These are phyloP conservation scores for Listrodromus nycthemerus DNA, from an alignment of 2,888 invertebrate genomes.

Conservation along the genomic window DNA sequence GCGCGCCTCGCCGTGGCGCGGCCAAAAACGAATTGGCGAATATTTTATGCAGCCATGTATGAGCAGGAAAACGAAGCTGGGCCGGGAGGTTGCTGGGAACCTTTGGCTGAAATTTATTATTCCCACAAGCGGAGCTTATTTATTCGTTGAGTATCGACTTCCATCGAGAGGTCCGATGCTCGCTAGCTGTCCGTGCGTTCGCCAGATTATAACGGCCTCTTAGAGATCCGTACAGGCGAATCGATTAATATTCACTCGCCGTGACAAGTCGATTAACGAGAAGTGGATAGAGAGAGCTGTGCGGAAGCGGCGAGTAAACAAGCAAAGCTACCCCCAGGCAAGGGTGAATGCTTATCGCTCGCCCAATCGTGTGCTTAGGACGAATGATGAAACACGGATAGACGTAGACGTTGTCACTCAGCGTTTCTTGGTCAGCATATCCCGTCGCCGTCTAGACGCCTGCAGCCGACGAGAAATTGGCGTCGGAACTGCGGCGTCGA, in stretches of 20 bases:
- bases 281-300: constrained; percentile 52
- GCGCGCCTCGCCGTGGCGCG: constrained; percentile 68
- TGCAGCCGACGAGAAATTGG: constrained; percentile 16
- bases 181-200: neutral
- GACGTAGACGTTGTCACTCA: constrained; percentile 44
- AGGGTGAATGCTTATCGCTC: constrained; percentile 48
- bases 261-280: constrained; percentile 67
- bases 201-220: neutral
- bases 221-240: constrained; percentile 38
- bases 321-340: neutral
- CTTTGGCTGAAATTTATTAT: constrained; percentile 66
- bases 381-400: constrained; percentile 57
- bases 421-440: constrained; percentile 47
- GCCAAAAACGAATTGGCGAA: constrained; percentile 81
- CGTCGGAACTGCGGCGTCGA: constrained; percentile 55
- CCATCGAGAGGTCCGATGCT: constrained; percentile 2
- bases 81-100: constrained; percentile 61
- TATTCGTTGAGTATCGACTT: constrained; percentile 63
- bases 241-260: constrained; percentile 65
- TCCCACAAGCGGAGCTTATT: constrained; percentile 48
- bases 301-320: constrained; percentile 55
- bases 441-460: constrained; percentile 54
- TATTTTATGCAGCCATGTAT: constrained; percentile 76
- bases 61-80: constrained; percentile 25
- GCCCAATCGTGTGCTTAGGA: constrained; percentile 60